Evolutionary conservation across 2,888 invertebrate species (phyloP).

Genomic region (Macrosiphum euphorbiae): DNA sequence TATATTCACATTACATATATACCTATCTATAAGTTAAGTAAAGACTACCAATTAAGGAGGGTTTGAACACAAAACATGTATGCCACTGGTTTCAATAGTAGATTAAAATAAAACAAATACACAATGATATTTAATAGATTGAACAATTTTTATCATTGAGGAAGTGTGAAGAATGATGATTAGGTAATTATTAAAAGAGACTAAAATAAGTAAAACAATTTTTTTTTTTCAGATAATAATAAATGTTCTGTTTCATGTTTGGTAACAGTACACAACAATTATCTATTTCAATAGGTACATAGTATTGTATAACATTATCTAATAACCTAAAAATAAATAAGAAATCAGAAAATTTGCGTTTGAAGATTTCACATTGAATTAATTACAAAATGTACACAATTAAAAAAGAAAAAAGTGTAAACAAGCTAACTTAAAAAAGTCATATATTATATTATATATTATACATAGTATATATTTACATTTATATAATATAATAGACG

Average conservation of each 20-base stretch:
- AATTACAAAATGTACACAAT: constrained; percentile 62
- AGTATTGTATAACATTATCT: constrained; percentile 60
- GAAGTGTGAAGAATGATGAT: background rate
- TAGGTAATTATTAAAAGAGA: background rate
- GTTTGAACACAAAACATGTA: too few species aligned
- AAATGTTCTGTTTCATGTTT: constrained; percentile 34
- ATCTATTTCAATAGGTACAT: constrained; percentile 55
- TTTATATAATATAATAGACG: constrained; percentile 23
- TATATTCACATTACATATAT: too few species aligned
- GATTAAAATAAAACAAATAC: background rate
- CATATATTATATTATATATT: constrained; percentile 39
- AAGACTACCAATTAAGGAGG: too few species aligned
- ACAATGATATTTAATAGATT: background rate
- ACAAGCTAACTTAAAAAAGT: constrained; percentile 50
- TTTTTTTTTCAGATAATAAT: constrained; percentile 38
- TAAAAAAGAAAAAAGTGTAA: constrained; percentile 50
- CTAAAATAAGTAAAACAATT: constrained; percentile 5
- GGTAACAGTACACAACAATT: constrained; percentile 52
- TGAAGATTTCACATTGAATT: constrained; percentile 49
- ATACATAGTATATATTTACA: constrained; percentile 23
- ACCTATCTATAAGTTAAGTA: too few species aligned
- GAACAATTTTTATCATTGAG: background rate
- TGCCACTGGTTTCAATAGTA: background rate
- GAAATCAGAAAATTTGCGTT: constrained; percentile 61
- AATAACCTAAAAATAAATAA: constrained; percentile 63